Percentiles rank a stretch among this genome's conserved stretches.
Conservation (phyloP, 2,797 vertebrate species). For the Allobates femoralis region DNA sequence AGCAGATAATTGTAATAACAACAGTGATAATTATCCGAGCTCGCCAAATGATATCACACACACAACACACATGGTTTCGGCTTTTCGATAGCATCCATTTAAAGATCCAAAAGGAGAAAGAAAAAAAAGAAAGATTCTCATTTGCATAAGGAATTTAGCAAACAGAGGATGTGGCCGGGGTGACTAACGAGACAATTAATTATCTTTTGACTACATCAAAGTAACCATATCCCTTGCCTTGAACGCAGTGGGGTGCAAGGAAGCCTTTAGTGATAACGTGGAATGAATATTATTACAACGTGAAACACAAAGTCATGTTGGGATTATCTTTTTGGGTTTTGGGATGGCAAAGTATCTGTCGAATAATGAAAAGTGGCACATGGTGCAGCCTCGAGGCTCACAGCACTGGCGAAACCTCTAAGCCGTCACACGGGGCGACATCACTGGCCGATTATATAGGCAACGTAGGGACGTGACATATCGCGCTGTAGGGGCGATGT, state of each 20-base stretch:
- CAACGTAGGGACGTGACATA: too few species aligned
- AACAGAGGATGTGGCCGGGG: slow-evolving; percentile 47
- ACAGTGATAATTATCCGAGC: slow-evolving; percentile 37
- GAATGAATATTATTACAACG: background rate
- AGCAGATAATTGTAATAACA: slow-evolving; percentile 26
- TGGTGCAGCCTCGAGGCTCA: background rate
- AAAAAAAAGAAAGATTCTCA: slow-evolving; percentile 9
- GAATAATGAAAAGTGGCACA: background rate
- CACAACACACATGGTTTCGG: slow-evolving; percentile 46
- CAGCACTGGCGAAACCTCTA: background rate
- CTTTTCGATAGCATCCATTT: slow-evolving; percentile 39
- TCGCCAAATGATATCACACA: slow-evolving; percentile 29
- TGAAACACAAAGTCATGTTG: background rate
- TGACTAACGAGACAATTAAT: slow-evolving; percentile 13
- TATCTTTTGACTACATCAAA: slow-evolving; percentile 48
- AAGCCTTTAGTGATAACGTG: slow-evolving; percentile 13
- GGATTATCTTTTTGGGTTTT: background rate
- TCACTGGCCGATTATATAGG: too few species aligned
- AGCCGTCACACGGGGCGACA: too few species aligned
- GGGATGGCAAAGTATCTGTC: background rate
- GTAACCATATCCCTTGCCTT: slow-evolving; percentile 36
- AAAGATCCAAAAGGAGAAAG: background rate
- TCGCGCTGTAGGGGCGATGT: too few species aligned
- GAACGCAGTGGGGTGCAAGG: slow-evolving; percentile 14
- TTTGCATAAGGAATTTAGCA: slow-evolving; percentile 22